Base-by-base conservation (phyloP, 2,888 invertebrate genomes). In the Doris montereyensis region DNA sequence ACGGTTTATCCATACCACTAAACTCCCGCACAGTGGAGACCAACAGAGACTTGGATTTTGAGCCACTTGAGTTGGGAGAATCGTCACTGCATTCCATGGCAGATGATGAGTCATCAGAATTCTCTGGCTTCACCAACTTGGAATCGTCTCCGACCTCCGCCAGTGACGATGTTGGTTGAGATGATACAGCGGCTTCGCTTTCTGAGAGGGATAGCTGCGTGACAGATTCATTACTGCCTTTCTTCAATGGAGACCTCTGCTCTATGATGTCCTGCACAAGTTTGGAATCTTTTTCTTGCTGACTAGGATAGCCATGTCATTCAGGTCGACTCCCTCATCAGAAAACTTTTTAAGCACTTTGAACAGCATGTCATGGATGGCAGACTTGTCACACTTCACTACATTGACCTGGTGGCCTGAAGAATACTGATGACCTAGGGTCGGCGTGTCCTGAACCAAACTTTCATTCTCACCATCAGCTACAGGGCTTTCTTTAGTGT, bases 1-100 rank as follows among this genome's bases (percentile, higher is more conserved):
- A 81, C 17, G 84, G 82, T 62, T 84, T 86, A 77, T 87, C 86
- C 1, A 88, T 78, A 17, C 88, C 88, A 84, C 86, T 87, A 78
- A 87, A 88, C n/a, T 85, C 28, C 32, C 84, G 81, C 5, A 88
- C 87, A 1, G 87, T 87, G 70, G 87, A 87, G 68, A 88, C 83
- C 1, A 76, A 58, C 73, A 78, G 30, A 3, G 62, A 65, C 8
- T 13, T 17, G 5, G 52, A 41, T 41, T 41, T 41, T 5, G 52
- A 41, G 17, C 52, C 52, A 41, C 52, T 41, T 5, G 52, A 41
- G 52, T 10, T 41, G 52, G 52, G n/a, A n/a, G n/a, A n/a, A n/a
- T n/a, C n/a, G n/a, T n/a, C n/a, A n/a, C n/a, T n/a, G n/a, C n/a
- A n/a, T n/a, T n/a, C n/a, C n/a, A n/a, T n/a, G n/a, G n/a, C n/a